phyloP scores from a whole-genome alignment of 2,113 vertebrate species.

The Salvelinus fontinalis region DNA sequence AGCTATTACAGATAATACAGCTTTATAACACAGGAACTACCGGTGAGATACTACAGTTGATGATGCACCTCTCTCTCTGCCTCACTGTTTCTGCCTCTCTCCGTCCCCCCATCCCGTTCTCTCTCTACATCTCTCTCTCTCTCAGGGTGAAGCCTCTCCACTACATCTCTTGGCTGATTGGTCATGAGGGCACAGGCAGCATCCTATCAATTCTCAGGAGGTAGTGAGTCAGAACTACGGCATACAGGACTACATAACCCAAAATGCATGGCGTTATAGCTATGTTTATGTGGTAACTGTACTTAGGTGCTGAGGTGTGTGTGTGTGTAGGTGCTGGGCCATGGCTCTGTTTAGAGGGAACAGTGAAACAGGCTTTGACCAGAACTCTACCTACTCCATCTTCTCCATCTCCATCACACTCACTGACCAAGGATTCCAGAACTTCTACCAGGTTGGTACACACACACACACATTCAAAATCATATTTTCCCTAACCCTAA shows the following conservation, averaged over 20 bases:
- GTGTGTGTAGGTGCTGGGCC: constrained; percentile 73
- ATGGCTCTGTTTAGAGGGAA: constrained; percentile 92
- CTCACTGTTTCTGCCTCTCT: background rate
- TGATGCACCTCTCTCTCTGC: background rate
- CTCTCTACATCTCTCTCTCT: background rate
- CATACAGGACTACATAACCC: background rate
- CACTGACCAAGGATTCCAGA: constrained; percentile 91
- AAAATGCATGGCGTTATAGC: no score
- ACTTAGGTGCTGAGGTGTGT: no score
- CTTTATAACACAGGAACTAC: no score
- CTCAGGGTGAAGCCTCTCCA: constrained; percentile 93
- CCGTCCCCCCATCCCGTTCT: background rate
- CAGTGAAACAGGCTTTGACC: constrained; percentile 94
- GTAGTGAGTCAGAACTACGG: constrained; percentile 69
- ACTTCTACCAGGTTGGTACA: constrained; percentile 90
- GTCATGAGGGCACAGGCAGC: constrained; percentile 94
- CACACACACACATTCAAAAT: background rate
- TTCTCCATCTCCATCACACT: constrained; percentile 95
- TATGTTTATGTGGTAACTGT: no score
- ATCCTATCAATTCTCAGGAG: constrained; percentile 91
- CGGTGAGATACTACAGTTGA: no score
- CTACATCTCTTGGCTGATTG: constrained; percentile 96
- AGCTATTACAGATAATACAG: no score
- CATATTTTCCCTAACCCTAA: no score
- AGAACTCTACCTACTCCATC: constrained; percentile 94